A percentile compares a stretch with the other conserved stretches of the same genome.
Evolutionary conservation across 2,113 vertebrate genomes (phyloP).

Genomic region (Planiliza haematocheilus): DNA sequence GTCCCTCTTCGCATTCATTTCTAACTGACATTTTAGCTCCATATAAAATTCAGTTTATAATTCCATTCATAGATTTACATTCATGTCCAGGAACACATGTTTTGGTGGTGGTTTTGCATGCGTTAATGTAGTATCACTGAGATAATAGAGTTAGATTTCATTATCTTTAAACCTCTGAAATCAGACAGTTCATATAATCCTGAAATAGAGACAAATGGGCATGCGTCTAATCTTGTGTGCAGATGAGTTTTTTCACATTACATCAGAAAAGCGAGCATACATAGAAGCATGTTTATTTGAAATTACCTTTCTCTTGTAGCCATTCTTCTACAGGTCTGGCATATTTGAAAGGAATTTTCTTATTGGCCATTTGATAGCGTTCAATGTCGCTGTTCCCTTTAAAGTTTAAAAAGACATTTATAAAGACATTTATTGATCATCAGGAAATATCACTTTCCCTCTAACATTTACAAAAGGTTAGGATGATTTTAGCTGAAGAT

Average conservation of each 20-base stretch:
- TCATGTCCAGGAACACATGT: no score
- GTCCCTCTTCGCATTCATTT: no score
- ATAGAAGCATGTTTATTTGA: conserved; percentile 38
- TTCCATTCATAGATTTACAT: no score
- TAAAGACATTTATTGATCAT: conserved; percentile 70
- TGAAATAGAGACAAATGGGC: neutral
- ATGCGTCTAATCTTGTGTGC: neutral
- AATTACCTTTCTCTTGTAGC: conserved; percentile 99
- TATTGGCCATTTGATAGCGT: conserved; percentile 98
- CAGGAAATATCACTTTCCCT: conserved; percentile 27
- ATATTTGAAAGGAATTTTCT: conserved; percentile 99
- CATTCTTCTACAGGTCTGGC: conserved; percentile 97
- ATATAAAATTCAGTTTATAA: no score
- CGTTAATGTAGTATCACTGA: no score
- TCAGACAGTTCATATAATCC: neutral
- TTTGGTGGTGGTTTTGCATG: no score
- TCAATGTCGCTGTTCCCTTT: conserved; percentile 99
- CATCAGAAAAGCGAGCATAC: conserved; percentile 11
- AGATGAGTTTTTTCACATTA: conserved; percentile 3
- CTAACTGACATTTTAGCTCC: no score
- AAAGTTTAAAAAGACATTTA: conserved; percentile 84
- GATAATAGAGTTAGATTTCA: no score
- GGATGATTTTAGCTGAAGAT: conserved; percentile 48
- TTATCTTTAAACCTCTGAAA: neutral
- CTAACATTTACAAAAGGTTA: conserved; percentile 40